Evolutionary conservation across 2,113 vertebrate species (phyloP), one percentile per base, ranked within the genome.

Genomic region (Monopterus albus): DNA sequence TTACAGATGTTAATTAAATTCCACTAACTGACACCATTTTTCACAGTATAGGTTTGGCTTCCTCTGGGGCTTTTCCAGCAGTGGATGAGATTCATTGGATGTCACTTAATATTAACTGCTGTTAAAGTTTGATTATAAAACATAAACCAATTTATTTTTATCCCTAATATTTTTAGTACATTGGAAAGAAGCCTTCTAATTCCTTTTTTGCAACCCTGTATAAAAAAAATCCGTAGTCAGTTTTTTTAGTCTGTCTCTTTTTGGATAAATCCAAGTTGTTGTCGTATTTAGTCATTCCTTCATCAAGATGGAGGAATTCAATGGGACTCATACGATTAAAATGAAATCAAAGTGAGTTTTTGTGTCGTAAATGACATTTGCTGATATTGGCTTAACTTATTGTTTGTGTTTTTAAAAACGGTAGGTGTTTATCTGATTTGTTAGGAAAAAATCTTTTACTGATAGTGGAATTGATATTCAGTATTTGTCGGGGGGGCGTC

Each of bases 1-100:
- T 81, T 82, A 75, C 64, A 84, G 82, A 81, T 83, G 69, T 84
- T 77, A 84, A 89, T 88, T 72, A 72, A 82, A 83, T 80, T 75
- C 69, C 51, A 28, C 74, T 36, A 79, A 81, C 61, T 68, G 79
- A 72, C 69, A 78, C 35, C 33, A 49, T 78, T 58, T 65, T 69
- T 81, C 33, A 73, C 31, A 29, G 58, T 46, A 56, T 23, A 49
- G 65, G 23, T 53, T 73, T 58, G 49, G n/a, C 57, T 69, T 73
- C 52, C 76, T 68, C 26, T 23, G 14, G 49, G 42, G 47, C 11
- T 63, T 55, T 72, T 35, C 17, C 47, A 71, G 46, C 59, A 11
- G 17, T 10, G 23, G 18, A 55, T 26, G 38, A 49, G 38, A 76
- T 61, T 57, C 40, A 65, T 75, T 50, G 46, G 59, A 57, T 49